Evolutionary conservation across 2,113 vertebrate species (phyloP), one percentile per base, ranked within the genome.

Genomic region (Hyaena hyaena): DNA sequence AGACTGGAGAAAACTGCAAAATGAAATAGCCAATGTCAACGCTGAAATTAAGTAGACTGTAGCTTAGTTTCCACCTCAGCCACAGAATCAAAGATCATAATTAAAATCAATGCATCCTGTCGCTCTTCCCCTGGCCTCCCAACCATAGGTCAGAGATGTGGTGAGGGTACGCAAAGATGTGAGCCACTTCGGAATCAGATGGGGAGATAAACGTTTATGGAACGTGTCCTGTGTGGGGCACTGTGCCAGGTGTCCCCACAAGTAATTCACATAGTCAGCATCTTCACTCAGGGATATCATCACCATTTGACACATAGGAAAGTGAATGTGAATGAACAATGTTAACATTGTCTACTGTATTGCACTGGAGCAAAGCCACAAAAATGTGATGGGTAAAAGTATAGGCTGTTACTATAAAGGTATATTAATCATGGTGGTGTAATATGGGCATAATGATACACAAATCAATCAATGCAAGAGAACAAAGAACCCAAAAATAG

Each of bases 1-100:
- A 89, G 21, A 77, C 53, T 50, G 71, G 19, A 86, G 39, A 86
- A 82, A 16, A 10, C 31, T 90, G 10, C 28, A 68, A 93, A 95
- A 92, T 31, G 14, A 69, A 89, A 79, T 4, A 39, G 61, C 45
- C 48, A 61, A 39, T 23, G 53, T 71, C 43, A 65, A 55, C 35
- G 45, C 0, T 28, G 53, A 88, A 87, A 48, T 0, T 28, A 45
- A 68, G 39, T 8, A 68, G n/a, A 68, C 5, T 19, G 9, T 14
- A 17, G 26, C 8, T 73, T 23, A 43, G 50, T 10, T 17, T 48
- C 82, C 48, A 53, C 28, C 33, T 88, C 77, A 65, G 58, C 17
- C 31, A 31, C 5, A 45, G 58, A 85, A 69, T 65, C 39, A 81
- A 81, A 50, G 35, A 66, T 45, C 26, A 33, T 63, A 43, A 92